A percentile compares a stretch with the other conserved stretches of the same genome.
Conservation (phyloP, 2,888 invertebrate species). For the Pteria penguin region DNA sequence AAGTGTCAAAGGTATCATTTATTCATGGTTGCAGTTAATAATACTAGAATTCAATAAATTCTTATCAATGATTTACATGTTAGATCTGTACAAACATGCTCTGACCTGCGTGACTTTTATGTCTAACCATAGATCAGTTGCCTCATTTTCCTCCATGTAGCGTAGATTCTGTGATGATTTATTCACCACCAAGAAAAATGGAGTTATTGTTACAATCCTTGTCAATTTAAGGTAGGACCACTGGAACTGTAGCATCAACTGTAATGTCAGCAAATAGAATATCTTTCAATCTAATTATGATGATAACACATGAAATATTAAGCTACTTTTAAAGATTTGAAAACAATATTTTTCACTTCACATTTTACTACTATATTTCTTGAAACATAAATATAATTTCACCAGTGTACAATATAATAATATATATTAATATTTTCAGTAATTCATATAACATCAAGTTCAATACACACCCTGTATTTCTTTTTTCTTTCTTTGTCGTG, state of each 20-base stretch:
- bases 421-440: no score
- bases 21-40: no score
- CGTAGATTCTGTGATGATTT: conserved; percentile 81
- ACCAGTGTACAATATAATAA: no score
- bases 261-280: no score
- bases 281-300: no score
- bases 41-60: no score
- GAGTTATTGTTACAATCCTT: conserved; percentile 88
- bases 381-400: no score
- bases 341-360: background rate
- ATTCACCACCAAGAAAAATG: conserved; percentile 89
- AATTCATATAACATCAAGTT: no score
- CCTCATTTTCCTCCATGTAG: conserved; percentile 92
- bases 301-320: no score
- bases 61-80: background rate
- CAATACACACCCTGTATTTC: conserved; percentile 84
- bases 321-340: no score
- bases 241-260: conserved; percentile 86
- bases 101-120: conserved; percentile 85
- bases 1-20: no score
- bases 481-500: conserved; percentile 85
- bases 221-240: conserved; percentile 88
- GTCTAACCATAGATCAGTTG: conserved; percentile 91
- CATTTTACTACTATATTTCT: background rate
- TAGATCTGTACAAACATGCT: background rate